Percentiles rank a stretch among this genome's conserved stretches.
phyloP scores from a whole-genome alignment of 2,888 invertebrate genomes.

The Tenthredo mesomela region DNA sequence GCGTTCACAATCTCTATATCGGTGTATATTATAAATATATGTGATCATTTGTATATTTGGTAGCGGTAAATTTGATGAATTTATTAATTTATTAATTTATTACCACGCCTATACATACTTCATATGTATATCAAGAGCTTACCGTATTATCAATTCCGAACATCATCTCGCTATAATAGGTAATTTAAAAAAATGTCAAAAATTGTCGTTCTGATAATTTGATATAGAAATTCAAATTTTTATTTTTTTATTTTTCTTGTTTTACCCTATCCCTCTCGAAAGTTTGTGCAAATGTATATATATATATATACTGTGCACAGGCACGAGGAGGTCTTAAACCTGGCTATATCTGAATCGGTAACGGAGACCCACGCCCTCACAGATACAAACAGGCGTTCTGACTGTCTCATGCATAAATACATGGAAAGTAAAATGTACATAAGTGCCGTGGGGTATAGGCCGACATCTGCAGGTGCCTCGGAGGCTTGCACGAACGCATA shows the following conservation, averaged over 20 bases:
- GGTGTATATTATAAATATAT: not conserved
- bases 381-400: slow-evolving; percentile 56
- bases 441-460: slow-evolving; percentile 69
- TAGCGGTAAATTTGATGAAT: slow-evolving; percentile 48
- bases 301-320: not conserved
- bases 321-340: not conserved
- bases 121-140: not conserved
- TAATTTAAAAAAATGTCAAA: too few species aligned
- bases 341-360: slow-evolving; percentile 65
- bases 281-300: not conserved
- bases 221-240: not conserved
- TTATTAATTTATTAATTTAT: slow-evolving; percentile 23
- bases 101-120: not conserved
- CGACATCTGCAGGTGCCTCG: slow-evolving; percentile 68
- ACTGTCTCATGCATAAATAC: slow-evolving; percentile 68
- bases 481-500: slow-evolving; percentile 59
- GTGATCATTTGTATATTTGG: not conserved
- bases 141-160: too few species aligned
- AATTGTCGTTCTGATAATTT: not conserved
- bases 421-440: slow-evolving; percentile 58
- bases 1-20: slow-evolving; percentile 18
- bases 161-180: too few species aligned
- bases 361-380: slow-evolving; percentile 68
- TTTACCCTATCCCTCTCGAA: not conserved
- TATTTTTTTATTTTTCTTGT: not conserved